phyloP scores from a whole-genome alignment of 2,888 invertebrate species.

The Crepidodera aurea region DNA sequence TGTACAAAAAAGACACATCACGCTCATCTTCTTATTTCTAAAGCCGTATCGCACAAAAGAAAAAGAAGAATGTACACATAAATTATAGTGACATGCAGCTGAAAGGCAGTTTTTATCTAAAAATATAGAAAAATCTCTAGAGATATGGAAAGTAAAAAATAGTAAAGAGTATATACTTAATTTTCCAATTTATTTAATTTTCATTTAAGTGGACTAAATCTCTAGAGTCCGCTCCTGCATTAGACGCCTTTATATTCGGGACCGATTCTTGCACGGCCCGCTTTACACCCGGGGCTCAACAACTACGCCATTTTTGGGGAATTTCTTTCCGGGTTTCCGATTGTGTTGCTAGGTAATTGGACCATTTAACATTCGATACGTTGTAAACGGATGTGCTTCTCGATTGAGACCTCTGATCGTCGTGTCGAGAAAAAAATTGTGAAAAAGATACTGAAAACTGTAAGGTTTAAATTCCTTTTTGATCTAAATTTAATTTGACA shows the following conservation, averaged over 20 bases:
- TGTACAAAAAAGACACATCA: no score
- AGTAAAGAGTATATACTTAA: no score
- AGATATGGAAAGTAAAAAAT: no score
- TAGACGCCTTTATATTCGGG: slow-evolving; percentile 33
- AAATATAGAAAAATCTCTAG: no score
- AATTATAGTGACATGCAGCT: no score
- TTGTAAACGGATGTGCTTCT: slow-evolving; percentile 4
- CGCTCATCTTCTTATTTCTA: no score
- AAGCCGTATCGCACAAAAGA: no score
- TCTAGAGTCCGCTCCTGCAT: background rate
- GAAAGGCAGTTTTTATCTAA: no score
- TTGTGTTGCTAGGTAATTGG: slow-evolving; percentile 29
- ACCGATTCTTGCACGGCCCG: slow-evolving; percentile 28
- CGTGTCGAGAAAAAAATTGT: background rate
- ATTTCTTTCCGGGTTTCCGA: slow-evolving; percentile 19
- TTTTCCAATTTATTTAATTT: no score
- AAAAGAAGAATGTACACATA: no score
- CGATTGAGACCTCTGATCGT: slow-evolving; percentile 4
- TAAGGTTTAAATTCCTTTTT: background rate
- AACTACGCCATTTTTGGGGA: slow-evolving; percentile 22
- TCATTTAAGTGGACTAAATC: no score
- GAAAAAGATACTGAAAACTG: background rate
- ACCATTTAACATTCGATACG: slow-evolving; percentile 29
- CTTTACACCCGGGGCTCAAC: slow-evolving; percentile 25
- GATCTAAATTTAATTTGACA: background rate